phyloP scores from a whole-genome alignment of 2,797 vertebrate genomes.

The Phaenicophaeus curvirostris region DNA sequence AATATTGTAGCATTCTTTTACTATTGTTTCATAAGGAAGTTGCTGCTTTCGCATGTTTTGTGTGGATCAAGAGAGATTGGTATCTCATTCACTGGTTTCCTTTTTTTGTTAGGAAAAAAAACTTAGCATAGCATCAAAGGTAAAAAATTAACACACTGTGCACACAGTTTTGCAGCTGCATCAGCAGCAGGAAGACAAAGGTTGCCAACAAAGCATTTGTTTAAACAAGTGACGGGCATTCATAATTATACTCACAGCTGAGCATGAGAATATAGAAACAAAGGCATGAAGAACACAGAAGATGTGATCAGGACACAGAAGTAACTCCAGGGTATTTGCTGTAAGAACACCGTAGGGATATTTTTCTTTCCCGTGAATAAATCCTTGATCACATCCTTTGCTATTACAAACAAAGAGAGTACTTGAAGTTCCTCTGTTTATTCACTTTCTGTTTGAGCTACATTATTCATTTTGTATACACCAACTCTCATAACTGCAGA shows the following conservation, averaged over 20 bases:
- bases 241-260: conserved; percentile 7
- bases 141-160: conserved; percentile 70
- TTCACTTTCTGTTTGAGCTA: neutral
- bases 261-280: neutral
- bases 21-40: conserved; percentile 50
- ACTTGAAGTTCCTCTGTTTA: neutral
- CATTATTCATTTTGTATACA: neutral
- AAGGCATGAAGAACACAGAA: neutral
- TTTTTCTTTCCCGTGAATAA: neutral
- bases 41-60: conserved; percentile 19
- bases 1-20: neutral
- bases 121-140: conserved; percentile 25
- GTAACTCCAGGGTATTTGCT: neutral
- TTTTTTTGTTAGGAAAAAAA: neutral
- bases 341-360: neutral
- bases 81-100: conserved; percentile 51
- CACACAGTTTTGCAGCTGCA: conserved; percentile 57
- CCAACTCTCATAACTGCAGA: neutral
- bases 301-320: neutral
- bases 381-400: neutral
- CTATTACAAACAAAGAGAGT: neutral
- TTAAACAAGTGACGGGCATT: conserved; percentile 39
- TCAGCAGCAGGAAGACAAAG: conserved; percentile 51
- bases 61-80: conserved; percentile 18
- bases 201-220: conserved; percentile 53